Base-by-base conservation (phyloP, 2,113 vertebrate species). In the Chaetorhynchus papuensis region DNA sequence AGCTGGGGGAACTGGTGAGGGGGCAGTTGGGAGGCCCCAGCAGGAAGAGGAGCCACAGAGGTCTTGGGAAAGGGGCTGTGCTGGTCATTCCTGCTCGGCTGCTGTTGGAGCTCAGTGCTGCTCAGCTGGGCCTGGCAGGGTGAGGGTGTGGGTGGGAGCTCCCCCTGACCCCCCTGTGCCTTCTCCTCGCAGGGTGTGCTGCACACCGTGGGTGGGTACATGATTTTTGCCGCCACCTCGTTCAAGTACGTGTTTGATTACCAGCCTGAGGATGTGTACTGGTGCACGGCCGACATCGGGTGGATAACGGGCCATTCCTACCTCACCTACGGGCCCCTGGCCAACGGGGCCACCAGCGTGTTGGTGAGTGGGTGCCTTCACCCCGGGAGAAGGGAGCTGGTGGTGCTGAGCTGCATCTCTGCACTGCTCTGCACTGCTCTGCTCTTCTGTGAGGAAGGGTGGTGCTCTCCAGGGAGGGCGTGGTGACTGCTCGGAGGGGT, bases 261-360 rank as follows among this genome's bases (percentile, higher is more conserved):
- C 97, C 99, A 99, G 45, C 93, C 98, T 0, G 98, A 98, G 21
- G 99, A 99, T 41, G 94, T 99, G 52, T 99, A 99, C 97, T 99
- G 99, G 99, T 99, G 99, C 98, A 99, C 99, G 3, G 99, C 99
- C 0, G 99, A 99, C 97, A 99, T 99, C 11, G 99, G 99, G 6
- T 99, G 99, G 99, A 99, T 99, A 94, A 99, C 99, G 0, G 99
- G 99, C 18, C 99, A 99, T 95, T 99, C 99, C 83, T 99, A 99
- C 95, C 97, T 99, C 97, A 98, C 99, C 18, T 99, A 99, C 0
- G 99, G 99, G 15, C 99, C 99, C 11, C 96, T 99, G 97, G 99
- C 99, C 23, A 99, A 99, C 2, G 99, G 99, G 24, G 99, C 99
- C 82, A 99, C 99, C 72, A 99, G 98, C 19, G 98, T 99, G 52